Conservation (phyloP, 2,888 invertebrate genomes). For the Tachina fera region DNA sequence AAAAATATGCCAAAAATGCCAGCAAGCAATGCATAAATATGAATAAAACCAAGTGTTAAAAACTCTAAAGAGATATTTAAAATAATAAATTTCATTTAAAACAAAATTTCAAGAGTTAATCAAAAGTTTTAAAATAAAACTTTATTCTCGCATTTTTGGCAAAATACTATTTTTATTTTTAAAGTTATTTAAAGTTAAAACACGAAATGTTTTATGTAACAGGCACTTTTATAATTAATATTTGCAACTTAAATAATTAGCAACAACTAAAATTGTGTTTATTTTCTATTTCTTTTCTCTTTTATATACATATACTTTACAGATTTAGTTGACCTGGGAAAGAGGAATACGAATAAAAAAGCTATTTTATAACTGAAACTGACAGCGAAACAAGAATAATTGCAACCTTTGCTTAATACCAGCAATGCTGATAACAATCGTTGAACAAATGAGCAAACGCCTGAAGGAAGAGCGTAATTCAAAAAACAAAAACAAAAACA, state of each 20-base stretch:
- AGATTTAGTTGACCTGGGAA: slow-evolving; percentile 63
- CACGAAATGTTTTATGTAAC: slow-evolving; percentile 20
- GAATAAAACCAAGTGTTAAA: slow-evolving; percentile 27
- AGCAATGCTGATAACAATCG: slow-evolving; percentile 75
- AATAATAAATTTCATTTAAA: slow-evolving; percentile 62
- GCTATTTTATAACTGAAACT: slow-evolving; percentile 65
- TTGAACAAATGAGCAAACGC: slow-evolving; percentile 79
- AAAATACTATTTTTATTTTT: neutral
- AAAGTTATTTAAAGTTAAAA: slow-evolving; percentile 3
- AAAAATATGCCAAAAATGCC: slow-evolving; percentile 40
- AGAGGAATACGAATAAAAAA: slow-evolving; percentile 39
- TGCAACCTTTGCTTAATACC: slow-evolving; percentile 67
- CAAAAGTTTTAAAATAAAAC: slow-evolving; percentile 16
- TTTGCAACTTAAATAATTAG: slow-evolving; percentile 53
- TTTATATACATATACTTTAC: slow-evolving; percentile 42
- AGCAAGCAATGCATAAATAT: slow-evolving; percentile 15
- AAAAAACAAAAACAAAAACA: slow-evolving; percentile 37
- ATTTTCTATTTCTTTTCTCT: slow-evolving; percentile 27
- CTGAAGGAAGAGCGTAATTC: slow-evolving; percentile 71
- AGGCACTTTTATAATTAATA: slow-evolving; percentile 47
- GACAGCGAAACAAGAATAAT: slow-evolving; percentile 76
- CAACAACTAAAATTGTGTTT: slow-evolving; percentile 26
- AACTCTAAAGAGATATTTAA: slow-evolving; percentile 48
- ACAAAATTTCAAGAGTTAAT: slow-evolving; percentile 52
- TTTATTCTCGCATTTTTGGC: neutral